These are phyloP conservation scores for Drosophila sp. DNA, from an alignment of 1,140 invertebrate species.

Conservation along the genomic window DNA sequence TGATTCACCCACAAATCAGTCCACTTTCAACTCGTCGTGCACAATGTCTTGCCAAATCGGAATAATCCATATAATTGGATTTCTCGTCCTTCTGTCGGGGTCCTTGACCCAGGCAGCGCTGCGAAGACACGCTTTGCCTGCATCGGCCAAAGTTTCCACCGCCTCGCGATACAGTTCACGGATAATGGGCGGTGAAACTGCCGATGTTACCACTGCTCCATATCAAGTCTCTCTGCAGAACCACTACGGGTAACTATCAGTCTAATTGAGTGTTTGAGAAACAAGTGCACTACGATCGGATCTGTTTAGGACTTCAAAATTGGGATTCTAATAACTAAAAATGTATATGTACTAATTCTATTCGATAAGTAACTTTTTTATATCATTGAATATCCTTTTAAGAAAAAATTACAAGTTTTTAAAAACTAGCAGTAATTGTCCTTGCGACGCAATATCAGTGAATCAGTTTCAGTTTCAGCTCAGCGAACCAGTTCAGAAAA, in stretches of 20 bases:
- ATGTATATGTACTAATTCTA: no score
- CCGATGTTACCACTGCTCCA: constrained; percentile 75
- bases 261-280: no score
- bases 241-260: constrained; percentile 30
- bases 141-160: not conserved
- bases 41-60: constrained; percentile 56
- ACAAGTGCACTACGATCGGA: not conserved
- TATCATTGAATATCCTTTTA: no score
- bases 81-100: constrained; percentile 28
- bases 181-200: constrained; percentile 82
- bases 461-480: no score
- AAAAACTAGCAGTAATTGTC: no score
- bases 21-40: constrained; percentile 41
- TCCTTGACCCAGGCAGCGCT: constrained; percentile 32
- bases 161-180: constrained; percentile 34
- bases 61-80: constrained; percentile 10
- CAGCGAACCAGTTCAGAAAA: no score
- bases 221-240: constrained; percentile 82
- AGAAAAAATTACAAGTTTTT: no score
- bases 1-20: constrained; percentile 44
- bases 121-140: constrained; percentile 19
- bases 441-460: no score
- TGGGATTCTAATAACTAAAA: no score
- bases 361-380: no score
- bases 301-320: not conserved